Percentiles rank a stretch among this genome's conserved stretches.
These are phyloP conservation scores for Paratilapia polleni DNA, from an alignment of 2,113 vertebrate genomes.

Conservation along the genomic window DNA sequence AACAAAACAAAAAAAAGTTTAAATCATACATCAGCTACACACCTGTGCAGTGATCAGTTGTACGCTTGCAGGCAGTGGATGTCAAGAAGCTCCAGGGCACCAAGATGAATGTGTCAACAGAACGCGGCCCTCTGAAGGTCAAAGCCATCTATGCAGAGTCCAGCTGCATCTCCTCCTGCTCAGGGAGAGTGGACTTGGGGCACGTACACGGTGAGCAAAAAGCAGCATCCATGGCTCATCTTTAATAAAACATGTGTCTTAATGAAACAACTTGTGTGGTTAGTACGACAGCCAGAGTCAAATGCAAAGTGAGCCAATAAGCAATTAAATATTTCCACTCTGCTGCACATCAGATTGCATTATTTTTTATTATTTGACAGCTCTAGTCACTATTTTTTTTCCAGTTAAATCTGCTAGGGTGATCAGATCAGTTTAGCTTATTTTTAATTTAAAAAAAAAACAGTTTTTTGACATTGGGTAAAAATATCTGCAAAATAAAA, in stretches of 20 bases:
- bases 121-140: constrained; percentile 87
- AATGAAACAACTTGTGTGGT: neutral
- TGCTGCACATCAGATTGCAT: neutral
- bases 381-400: too few species aligned
- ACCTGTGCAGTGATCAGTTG: constrained; percentile 7
- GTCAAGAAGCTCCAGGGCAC: constrained; percentile 93
- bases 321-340: neutral
- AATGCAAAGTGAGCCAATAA: neutral
- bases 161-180: constrained; percentile 83
- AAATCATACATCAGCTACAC: neutral
- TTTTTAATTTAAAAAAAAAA: neutral
- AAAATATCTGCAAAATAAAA: neutral
- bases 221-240: neutral
- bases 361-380: too few species aligned
- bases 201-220: constrained; percentile 90
- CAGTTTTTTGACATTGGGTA: neutral
- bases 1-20: neutral
- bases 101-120: constrained; percentile 87
- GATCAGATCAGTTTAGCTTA: too few species aligned
- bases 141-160: constrained; percentile 91
- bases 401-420: too few species aligned
- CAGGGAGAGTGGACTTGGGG: constrained; percentile 89
- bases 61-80: constrained; percentile 83
- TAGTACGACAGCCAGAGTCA: neutral
- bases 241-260: neutral